These are phyloP conservation scores for Tanytarsus gracilentus DNA, from an alignment of 2,888 invertebrate genomes.

Conservation along the genomic window DNA sequence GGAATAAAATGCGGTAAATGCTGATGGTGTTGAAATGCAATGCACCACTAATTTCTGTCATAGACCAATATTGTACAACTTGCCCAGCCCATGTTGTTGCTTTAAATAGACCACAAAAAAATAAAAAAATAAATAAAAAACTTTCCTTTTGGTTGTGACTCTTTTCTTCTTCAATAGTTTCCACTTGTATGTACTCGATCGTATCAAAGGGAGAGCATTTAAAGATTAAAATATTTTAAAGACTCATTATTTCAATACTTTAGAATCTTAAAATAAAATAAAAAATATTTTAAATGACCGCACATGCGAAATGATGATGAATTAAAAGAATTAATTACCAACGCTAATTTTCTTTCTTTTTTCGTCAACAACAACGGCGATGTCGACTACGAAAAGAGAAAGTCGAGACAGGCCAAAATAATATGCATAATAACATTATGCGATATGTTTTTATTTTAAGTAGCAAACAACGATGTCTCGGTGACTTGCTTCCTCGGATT, in stretches of 20 bases:
- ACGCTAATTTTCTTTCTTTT: slow-evolving; percentile 10
- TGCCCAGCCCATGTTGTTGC: too few relatives aligned
- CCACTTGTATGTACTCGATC: too few relatives aligned
- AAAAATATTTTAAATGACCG: too few relatives aligned
- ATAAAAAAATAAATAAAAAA: neutral
- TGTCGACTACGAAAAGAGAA: too few relatives aligned
- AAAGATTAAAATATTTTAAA: too few relatives aligned
- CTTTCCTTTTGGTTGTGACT: neutral
- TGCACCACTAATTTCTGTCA: slow-evolving; percentile 11
- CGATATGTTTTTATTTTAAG: neutral
- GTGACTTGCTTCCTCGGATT: too few relatives aligned
- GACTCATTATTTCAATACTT: too few relatives aligned
- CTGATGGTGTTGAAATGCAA: neutral
- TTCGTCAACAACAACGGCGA: slow-evolving; percentile 6
- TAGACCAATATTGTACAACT: too few relatives aligned
- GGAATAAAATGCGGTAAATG: neutral
- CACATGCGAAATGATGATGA: too few relatives aligned
- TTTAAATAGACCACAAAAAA: slow-evolving; percentile 7
- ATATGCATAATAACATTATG: neutral
- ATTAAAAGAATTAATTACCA: slow-evolving; percentile 10
- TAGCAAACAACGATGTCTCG: too few relatives aligned
- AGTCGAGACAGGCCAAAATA: neutral
- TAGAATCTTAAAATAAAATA: too few relatives aligned
- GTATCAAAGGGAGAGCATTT: too few relatives aligned
- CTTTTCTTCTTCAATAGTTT: slow-evolving; percentile 13